Base-by-base conservation (phyloP, 2,888 invertebrate genomes). In the Anticlea derivata region DNA sequence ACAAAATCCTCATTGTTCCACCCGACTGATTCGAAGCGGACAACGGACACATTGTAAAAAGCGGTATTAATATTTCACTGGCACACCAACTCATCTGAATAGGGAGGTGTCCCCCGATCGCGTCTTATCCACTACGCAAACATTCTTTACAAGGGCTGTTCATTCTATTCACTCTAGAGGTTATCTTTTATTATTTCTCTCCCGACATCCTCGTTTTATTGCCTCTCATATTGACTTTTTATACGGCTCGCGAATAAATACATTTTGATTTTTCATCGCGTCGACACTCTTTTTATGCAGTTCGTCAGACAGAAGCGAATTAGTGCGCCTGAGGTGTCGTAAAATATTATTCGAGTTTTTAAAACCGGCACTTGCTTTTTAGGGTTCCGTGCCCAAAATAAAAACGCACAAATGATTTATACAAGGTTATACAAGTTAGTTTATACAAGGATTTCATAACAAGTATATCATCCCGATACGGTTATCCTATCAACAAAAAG, bases 171-270 rank as follows among this genome's bases (percentile, higher is more conserved):
- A 86, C 83, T 87, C 73, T 70, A 77, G 83, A 87, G 88, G 88
- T 89, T 89, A 88, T 87, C 86, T 88, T 87, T 89, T 87, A 88
- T 88, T 85, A 85, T 85, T 85, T 85, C 83, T 80, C 80, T 69
- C 47, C 50, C 82, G 68, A 78, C 80, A 83, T 83, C 80, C 84
- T 77, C 83, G 76, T 85, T 84, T 86, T 86, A 86, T 86, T 86
- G 86, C 88, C 85, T 78, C 80, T 81, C 86, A 88, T 90, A 89
- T 90, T 89, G 90, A 86, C 88, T 89, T 90, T 90, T 89, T 90
- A 87, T 88, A 80, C 86, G 76, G 78, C 75, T 70, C 73, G 70
- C 71, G 89, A 88, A 90, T 90, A 90, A 89, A 90, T 90, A 88
- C 90, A 90, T 90, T 90, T 86, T 88, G 89, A 90, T 90, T 89